Evolutionary conservation across 2,797 vertebrate species (phyloP).

Genomic region (Brotogeris chrysoptera): DNA sequence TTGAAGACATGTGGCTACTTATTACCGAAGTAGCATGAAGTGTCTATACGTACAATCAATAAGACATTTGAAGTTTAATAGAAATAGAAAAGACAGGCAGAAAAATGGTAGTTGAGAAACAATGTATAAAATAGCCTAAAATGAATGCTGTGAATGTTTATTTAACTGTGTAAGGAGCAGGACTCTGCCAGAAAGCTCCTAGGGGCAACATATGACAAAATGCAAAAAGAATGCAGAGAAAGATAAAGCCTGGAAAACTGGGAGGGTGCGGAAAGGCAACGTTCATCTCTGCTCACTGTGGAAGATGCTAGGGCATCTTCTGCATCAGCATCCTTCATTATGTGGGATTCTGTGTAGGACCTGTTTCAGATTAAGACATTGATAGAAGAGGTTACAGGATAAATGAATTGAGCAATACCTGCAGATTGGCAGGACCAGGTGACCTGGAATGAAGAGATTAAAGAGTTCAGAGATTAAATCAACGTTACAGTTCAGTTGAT

Average conservation of each 20-base stretch:
- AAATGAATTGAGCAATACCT: not conserved
- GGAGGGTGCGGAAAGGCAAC: rapidly evolving
- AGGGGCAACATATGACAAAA: not conserved
- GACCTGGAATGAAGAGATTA: not conserved
- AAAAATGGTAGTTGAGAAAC: not conserved
- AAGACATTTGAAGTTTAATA: not conserved
- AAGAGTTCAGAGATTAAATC: not conserved
- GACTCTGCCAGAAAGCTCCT: not conserved
- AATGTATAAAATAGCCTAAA: not conserved
- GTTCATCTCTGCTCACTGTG: not conserved
- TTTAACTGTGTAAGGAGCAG: not conserved
- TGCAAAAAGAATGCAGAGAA: not conserved
- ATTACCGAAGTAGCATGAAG: not conserved
- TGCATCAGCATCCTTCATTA: not conserved
- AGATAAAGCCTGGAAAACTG: not conserved
- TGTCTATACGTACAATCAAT: not conserved
- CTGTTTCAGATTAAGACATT: not conserved
- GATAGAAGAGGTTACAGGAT: not conserved
- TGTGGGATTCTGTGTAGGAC: not conserved
- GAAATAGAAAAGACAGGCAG: not conserved
- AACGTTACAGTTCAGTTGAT: not conserved
- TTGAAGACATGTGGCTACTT: not conserved
- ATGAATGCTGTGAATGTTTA: not conserved
- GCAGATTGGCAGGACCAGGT: not conserved
- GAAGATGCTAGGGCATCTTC: not conserved